Percentiles rank a stretch among this genome's conserved stretches.
Conservation (phyloP, 2,888 invertebrate genomes). For the Zaprionus obscuricornis region DNA sequence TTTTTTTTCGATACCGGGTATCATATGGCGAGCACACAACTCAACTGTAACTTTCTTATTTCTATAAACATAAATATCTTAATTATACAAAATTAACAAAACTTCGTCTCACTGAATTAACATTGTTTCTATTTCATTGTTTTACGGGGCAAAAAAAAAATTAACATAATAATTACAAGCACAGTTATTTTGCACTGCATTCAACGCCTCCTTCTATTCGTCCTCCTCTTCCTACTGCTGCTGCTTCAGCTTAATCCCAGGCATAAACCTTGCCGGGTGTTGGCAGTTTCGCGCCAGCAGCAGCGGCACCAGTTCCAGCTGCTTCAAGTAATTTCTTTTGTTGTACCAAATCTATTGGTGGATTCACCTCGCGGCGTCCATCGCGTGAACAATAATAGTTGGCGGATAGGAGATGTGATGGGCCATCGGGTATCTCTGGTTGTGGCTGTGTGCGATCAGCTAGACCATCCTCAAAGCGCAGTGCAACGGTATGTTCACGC, state of each 20-base stretch:
- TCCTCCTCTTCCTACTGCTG: no score
- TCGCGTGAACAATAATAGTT: conserved; percentile 95
- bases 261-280: conserved; percentile 86
- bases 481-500: conserved; percentile 86
- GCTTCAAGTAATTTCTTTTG: conserved; percentile 60
- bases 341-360: conserved; percentile 79
- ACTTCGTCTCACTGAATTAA: conserved; percentile 17
- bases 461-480: conserved; percentile 88
- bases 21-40: no score
- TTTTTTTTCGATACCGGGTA: no score
- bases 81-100: no score
- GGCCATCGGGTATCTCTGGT: conserved; percentile 92
- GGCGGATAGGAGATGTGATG: conserved; percentile 89
- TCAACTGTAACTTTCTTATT: no score
- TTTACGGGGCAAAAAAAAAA: conserved; percentile 17
- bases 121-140: conserved; percentile 36
- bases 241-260: conserved; percentile 84
- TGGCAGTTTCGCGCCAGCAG: conserved; percentile 81
- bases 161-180: conserved; percentile 1
- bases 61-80: no score
- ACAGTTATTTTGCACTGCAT: conserved; percentile 22
- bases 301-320: conserved; percentile 69
- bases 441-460: conserved; percentile 91
- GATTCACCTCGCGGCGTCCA: conserved; percentile 89
- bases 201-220: not conserved